Base-by-base conservation (phyloP, 1,140 invertebrate genomes). In the Asobara japonica region DNA sequence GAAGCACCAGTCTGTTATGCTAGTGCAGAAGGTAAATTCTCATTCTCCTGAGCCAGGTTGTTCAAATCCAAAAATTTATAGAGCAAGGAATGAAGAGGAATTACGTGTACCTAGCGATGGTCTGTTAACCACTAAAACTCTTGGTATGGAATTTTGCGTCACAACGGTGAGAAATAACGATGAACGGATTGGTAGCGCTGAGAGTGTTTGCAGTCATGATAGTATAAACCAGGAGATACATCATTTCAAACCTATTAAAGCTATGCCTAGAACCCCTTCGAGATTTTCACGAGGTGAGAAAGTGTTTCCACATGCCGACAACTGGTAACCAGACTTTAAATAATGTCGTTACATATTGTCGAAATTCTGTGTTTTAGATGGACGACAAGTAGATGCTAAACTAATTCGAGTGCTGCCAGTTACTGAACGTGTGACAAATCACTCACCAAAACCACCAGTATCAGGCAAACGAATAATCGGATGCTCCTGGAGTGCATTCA, bases 191-290 rank as follows among this genome's bases (percentile, higher is more conserved):
- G 84, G 84, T 13, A 87, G 84, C 62, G 82, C 85, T 1, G 84
- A 87, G 67, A 87, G 84, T 66, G 83, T 87, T 62, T 83, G 82
- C 0, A 90, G 90, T 79, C 89, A 88, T 62, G 89, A 90, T 72
- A 90, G 89, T 71, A 88, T 90, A 31, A 89, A 89, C 76, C 89
- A 89, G 76, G 90, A 90, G 76, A 89, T 90, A 75, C 89, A 90
- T 79, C 87, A 90, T 75, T 90, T 90, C 64, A 90, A 90, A 73
- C 90, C 90, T 18, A 90, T 90, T 41, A 88, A 88, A 75, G 85
- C 88, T 27, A 86, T 88, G 74, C 89, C 89, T 62, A 85, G 87
- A 66, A 88, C 87, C 11, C 80, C 86, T 7, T 74, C 88, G 8
- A 82, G 83, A 74, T 65, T 80, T 31, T 80, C 80, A 73, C 74